Percentiles rank a stretch among this genome's conserved stretches.
Evolutionary conservation across 2,797 vertebrate species (phyloP).

Genomic region (Iguana delicatissima): DNA sequence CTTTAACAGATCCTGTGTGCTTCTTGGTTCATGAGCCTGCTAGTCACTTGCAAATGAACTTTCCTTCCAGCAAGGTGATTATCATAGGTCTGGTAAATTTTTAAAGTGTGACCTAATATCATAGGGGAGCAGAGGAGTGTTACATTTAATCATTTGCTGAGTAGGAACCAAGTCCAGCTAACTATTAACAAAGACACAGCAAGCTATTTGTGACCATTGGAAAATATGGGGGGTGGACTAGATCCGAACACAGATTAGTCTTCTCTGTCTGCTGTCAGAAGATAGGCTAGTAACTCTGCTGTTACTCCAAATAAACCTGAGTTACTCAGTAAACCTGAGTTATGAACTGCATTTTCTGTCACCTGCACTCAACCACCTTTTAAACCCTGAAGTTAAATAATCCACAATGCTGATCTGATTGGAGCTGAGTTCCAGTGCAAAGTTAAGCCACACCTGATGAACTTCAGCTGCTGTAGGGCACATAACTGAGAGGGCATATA

Average conservation of each 20-base stretch:
- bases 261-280: background rate
- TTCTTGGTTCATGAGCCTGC: background rate
- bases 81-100: background rate
- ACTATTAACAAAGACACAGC: background rate
- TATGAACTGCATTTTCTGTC: background rate
- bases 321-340: background rate
- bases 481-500: background rate
- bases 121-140: background rate
- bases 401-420: background rate
- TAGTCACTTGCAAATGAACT: background rate
- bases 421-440: background rate
- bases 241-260: background rate
- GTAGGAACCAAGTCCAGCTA: background rate
- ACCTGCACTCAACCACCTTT: background rate
- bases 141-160: background rate
- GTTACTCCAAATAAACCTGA: constrained; percentile 4
- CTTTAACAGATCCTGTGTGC: background rate
- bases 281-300: background rate
- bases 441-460: no score
- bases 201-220: background rate
- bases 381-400: background rate
- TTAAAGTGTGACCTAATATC: background rate
- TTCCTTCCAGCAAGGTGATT: background rate
- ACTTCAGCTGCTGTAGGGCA: background rate
- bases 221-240: no score